These are phyloP conservation scores for Oedothorax gibbosus DNA, from an alignment of 1,140 invertebrate genomes.

Conservation along the genomic window DNA sequence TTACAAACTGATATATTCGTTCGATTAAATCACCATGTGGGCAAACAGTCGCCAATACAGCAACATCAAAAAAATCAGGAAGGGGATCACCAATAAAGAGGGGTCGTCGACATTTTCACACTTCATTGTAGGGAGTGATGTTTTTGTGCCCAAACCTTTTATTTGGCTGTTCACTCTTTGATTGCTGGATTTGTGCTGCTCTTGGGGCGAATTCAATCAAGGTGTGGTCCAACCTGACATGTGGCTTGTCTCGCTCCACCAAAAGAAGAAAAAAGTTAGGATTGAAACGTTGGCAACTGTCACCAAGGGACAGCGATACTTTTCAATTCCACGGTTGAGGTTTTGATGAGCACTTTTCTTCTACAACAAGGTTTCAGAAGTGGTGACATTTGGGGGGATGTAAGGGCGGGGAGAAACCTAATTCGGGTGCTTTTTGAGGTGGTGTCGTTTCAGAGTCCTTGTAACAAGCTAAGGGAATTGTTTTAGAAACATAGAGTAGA, in stretches of 20 bases:
- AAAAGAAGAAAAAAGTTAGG: slow-evolving; percentile 1
- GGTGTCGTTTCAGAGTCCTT: too few species aligned
- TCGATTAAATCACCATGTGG: background rate
- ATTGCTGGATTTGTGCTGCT: background rate
- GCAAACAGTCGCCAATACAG: background rate
- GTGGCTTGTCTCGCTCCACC: background rate
- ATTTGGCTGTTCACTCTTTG: background rate
- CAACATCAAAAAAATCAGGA: background rate
- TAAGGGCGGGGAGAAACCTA: too few species aligned
- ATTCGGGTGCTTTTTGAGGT: too few species aligned
- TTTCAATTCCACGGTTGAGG: background rate
- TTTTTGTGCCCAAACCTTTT: background rate
- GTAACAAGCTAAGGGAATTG: too few species aligned
- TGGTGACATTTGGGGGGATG: background rate
- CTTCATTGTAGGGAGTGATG: slow-evolving; percentile 34
- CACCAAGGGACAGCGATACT: slow-evolving; percentile 17
- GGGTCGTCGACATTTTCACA: slow-evolving; percentile 39
- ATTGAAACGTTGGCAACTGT: slow-evolving; percentile 18
- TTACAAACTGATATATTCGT: too few species aligned
- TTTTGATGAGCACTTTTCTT: background rate
- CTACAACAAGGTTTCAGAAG: slow-evolving; percentile 14
- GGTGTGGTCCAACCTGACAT: background rate
- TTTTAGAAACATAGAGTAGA: too few species aligned
- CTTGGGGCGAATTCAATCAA: slow-evolving; percentile 16
- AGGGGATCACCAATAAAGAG: background rate